Percentiles rank a stretch among this genome's conserved stretches.
Conservation (phyloP, 2,113 vertebrate species). For the Syngnathus typhle region DNA sequence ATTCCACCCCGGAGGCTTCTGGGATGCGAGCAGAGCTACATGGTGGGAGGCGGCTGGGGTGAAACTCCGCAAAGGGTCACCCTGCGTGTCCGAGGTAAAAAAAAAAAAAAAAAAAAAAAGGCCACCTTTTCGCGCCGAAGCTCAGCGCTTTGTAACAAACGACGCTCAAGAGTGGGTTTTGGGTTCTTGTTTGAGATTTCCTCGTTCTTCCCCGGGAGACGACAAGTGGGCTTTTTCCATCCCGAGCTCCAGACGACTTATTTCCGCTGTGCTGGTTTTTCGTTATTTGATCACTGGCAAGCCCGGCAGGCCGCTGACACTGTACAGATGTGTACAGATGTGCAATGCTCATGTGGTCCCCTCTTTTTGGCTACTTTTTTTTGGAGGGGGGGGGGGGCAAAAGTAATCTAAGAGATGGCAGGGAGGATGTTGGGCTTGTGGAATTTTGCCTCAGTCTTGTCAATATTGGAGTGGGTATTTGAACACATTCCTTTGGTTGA, state of each 20-base stretch:
- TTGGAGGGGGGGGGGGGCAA: no score
- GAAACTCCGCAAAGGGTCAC: conserved; percentile 50
- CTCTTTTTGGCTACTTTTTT: conserved; percentile 31
- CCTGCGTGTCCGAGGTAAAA: neutral
- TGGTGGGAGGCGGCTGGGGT: conserved; percentile 38
- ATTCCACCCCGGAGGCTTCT: conserved; percentile 65
- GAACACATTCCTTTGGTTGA: neutral
- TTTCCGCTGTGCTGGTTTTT: conserved; percentile 60
- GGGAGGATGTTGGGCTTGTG: conserved; percentile 32
- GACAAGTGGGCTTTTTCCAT: conserved; percentile 68
- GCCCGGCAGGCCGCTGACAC: conserved; percentile 50
- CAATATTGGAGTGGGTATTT: neutral
- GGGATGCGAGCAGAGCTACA: conserved; percentile 32
- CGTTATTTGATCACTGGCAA: conserved; percentile 55
- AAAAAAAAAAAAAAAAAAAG: neutral
- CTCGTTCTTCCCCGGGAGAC: conserved; percentile 55
- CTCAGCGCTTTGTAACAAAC: neutral
- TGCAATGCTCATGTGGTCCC: conserved; percentile 20
- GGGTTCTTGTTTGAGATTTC: conserved; percentile 45
- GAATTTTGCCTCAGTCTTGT: conserved; percentile 23
- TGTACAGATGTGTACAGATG: conserved; percentile 44
- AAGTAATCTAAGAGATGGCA: conserved; percentile 13
- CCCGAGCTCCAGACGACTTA: conserved; percentile 44
- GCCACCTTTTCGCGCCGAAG: neutral
- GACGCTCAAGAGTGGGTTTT: neutral